Base-by-base conservation (phyloP, 1,140 invertebrate species). In the Chironomus striatipennis region DNA sequence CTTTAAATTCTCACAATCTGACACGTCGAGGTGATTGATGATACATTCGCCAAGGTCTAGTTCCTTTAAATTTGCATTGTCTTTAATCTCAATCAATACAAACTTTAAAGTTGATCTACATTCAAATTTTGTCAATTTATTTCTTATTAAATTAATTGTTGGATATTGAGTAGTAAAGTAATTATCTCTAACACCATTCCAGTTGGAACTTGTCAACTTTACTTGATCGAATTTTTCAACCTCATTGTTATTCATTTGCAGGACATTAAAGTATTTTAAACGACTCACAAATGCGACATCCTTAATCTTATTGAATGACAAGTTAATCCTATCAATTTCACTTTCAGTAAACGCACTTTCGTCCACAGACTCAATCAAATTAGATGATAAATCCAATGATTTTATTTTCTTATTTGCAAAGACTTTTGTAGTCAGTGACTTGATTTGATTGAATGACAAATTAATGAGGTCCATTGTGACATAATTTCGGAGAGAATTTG, bases 301-400 rank as follows among this genome's bases (percentile, higher is more conserved):
- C 18, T 70, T 70, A 21, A 70, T 20, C 18, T 70, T 70, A 21
- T 70, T 70, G 18, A 70, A 70, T 70, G 65, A 20, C 6, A 70
- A 18, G 18, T 70, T 21, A 21, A 70, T 21, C 7, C 9, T 70
- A 20, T 70, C 65, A 21, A 70, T 70, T 20, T 18, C 20, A 21
- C 17, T 9, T 18, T 17, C 65, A 21, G 8, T 21, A 21, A 70
- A 70, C 2, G 65, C 17, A 70, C 8, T 18, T 10, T 70, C 65
- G 7, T 70, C 65, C n/a, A 70, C 18, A 10, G 65, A 18, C 6
- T n/a, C n/a, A 5, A 70, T 70, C 7, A 70, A 7, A 20, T 70
- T 70, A 18, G 20, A 21, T 5, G 65, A 70, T 20, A 70, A 20
- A 70, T 70, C 65, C n/a, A 70, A 18, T 10, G 10, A 70, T 1